These are phyloP conservation scores for Apamea crenata DNA, from an alignment of 2,888 invertebrate species.

Conservation along the genomic window DNA sequence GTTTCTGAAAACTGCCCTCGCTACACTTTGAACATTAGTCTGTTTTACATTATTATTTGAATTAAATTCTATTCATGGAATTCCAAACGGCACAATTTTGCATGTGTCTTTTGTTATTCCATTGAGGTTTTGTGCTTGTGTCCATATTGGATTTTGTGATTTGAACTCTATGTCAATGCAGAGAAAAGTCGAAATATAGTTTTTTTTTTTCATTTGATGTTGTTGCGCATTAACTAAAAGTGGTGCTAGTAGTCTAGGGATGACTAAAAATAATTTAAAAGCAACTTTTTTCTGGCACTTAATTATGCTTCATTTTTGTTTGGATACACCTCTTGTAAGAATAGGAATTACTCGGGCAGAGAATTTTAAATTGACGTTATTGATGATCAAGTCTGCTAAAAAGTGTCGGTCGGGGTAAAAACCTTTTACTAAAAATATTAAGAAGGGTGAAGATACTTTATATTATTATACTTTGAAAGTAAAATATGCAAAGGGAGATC, in stretches of 20 bases:
- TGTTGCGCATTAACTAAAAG: not conserved
- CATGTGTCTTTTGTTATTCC: not conserved
- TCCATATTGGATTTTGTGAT: not conserved
- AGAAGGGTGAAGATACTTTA: not conserved
- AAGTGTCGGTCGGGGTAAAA: not conserved
- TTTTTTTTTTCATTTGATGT: not conserved
- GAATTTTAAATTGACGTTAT: not conserved
- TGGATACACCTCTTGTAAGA: not conserved
- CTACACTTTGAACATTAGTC: not conserved
- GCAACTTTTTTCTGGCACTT: not conserved
- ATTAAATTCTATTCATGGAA: constrained; percentile 22
- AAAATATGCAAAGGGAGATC: not conserved
- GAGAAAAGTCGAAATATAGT: not conserved
- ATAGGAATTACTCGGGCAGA: not conserved
- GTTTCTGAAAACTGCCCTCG: not conserved
- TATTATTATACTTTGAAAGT: not conserved
- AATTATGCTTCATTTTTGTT: not conserved
- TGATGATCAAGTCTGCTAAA: not conserved
- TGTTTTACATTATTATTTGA: constrained; percentile 1
- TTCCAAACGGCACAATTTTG: not conserved
- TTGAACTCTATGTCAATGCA: not conserved
- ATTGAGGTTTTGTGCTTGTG: not conserved
- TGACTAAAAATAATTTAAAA: not conserved
- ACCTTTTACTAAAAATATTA: not conserved
- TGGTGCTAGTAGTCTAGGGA: not conserved